Evolutionary conservation across 2,113 vertebrate genomes (phyloP), one percentile per base, ranked within the genome.

Genomic region (Mormyrus iriodes): DNA sequence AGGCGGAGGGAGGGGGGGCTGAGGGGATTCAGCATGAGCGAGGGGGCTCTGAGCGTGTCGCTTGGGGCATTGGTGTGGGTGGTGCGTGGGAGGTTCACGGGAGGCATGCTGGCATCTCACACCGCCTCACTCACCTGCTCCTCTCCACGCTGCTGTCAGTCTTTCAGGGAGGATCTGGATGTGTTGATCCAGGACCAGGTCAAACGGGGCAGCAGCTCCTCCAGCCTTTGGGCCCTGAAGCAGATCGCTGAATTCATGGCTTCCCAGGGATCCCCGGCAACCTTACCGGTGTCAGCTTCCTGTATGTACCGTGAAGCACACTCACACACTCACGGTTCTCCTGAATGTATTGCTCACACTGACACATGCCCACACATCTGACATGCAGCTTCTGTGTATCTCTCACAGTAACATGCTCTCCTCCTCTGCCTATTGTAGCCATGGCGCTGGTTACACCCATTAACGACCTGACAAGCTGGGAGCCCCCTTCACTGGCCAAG

Each of bases 241-340:
- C 98, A 99, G 96, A 97, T 99, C 0, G 98, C 98, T 0, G 98
- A 99, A 92, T 99, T 97, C 94, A 98, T 99, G 98, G 95, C 97
- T 91, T 96, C 96, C 89, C 95, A 96, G 4, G 98, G 97, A 1
- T 97, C 97, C 87, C 97, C 98, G 0, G 96, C 97, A 0, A 89
- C 95, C 90, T 96, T 99, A 89, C 96, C 97, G 6, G 96, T 97
- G 88, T 96, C 97, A 2, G 97, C 97, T 7, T 97, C 98, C 93
- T 97, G 98, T 99, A 97, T 0, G 97, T 95, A 24, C 87, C 2
- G 51, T 49, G 1, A 76, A 35, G 58, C 58, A 76, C 27, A 2
- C 2, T 1, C 53, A 58, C 69, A 52, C 21, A 19, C 31, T 46
- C 42, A 27, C 61, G 12, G 4, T 65, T n/a, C 44, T 42, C 31